These are phyloP conservation scores for Coelopa frigida DNA, from an alignment of 1,140 invertebrate species.

Conservation along the genomic window DNA sequence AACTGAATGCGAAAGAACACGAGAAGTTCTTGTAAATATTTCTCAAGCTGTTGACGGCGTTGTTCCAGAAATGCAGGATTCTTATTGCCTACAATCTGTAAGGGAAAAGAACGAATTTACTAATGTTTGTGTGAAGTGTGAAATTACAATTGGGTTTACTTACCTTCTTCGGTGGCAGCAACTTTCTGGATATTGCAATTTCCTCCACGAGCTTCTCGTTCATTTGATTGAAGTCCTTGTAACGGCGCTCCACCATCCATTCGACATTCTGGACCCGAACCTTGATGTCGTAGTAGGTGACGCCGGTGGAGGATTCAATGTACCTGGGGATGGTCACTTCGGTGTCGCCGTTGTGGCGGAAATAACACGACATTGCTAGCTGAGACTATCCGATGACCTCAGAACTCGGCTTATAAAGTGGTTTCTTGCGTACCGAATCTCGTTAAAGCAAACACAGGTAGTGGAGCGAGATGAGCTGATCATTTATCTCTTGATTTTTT, in stretches of 20 bases:
- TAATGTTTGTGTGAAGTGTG: conserved; percentile 44
- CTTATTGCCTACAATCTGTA: conserved; percentile 58
- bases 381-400: no score
- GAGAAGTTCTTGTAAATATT: conserved; percentile 71
- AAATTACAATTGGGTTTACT: conserved; percentile 22
- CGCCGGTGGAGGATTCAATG: conserved; percentile 49
- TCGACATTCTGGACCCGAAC: conserved; percentile 60
- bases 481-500: no score
- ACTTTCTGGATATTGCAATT: conserved; percentile 71
- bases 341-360: conserved; percentile 52
- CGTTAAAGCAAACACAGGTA: no score
- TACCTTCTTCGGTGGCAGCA: conserved; percentile 86
- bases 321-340: conserved; percentile 53
- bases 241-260: conserved; percentile 79
- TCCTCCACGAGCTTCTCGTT: conserved; percentile 73
- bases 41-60: conserved; percentile 67
- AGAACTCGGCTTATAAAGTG: no score
- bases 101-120: neutral
- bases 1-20: conserved; percentile 54
- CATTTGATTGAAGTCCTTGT: conserved; percentile 81
- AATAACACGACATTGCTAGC: conserved; percentile 55
- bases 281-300: conserved; percentile 63
- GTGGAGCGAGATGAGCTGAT: no score
- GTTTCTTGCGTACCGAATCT: no score
- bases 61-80: conserved; percentile 79